A percentile compares a stretch with the other conserved stretches of the same genome.
phyloP scores from a whole-genome alignment of 2,113 vertebrate species.

The Helogale parvula region DNA sequence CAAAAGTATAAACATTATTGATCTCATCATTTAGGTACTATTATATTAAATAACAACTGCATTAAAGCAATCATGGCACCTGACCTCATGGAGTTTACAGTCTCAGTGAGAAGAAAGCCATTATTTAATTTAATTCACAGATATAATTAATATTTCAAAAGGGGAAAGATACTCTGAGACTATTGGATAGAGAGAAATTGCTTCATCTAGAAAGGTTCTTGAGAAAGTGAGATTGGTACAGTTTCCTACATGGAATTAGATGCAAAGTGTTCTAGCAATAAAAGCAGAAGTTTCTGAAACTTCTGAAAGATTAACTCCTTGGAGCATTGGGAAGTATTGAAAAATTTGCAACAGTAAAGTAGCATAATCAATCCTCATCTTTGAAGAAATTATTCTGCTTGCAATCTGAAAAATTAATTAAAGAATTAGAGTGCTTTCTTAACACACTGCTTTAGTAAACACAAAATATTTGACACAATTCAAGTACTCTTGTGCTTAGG shows the following conservation, averaged over 20 bases:
- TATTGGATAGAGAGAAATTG: not conserved
- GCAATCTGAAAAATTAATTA: not conserved
- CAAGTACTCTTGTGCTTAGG: not conserved
- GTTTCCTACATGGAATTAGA: not conserved
- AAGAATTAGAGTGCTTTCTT: not conserved
- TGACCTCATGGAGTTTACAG: not conserved
- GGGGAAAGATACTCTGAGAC: not conserved
- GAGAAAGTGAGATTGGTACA: not conserved
- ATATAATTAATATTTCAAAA: not conserved
- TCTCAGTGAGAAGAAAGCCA: not conserved
- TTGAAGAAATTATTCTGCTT: not conserved
- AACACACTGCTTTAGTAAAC: not conserved
- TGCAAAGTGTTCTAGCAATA: not conserved
- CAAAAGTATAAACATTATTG: not conserved
- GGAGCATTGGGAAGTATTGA: not conserved
- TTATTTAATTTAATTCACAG: too few species aligned
- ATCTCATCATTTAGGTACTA: not conserved
- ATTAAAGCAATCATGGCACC: not conserved
- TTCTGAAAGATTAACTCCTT: not conserved
- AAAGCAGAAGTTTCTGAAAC: not conserved
- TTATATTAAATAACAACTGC: not conserved
- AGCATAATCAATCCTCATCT: not conserved
- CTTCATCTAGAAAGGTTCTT: not conserved
- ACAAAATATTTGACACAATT: constrained; percentile 1
- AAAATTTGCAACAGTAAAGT: not conserved